These are phyloP conservation scores for Macropus fuliginosus DNA, from an alignment of 2,797 vertebrate species.

Conservation along the genomic window DNA sequence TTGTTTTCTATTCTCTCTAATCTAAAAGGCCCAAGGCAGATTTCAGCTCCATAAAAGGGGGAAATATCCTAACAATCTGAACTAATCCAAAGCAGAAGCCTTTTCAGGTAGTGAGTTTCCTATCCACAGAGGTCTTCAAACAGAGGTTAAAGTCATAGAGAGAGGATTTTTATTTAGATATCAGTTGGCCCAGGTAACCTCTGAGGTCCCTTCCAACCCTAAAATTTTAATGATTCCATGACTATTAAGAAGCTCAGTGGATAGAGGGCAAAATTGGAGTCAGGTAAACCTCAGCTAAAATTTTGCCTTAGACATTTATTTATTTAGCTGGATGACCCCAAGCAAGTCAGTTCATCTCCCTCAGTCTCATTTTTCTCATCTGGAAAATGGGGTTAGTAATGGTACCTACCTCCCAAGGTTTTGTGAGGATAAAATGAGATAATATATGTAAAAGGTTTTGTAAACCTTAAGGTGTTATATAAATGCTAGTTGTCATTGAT, in stretches of 20 bases:
- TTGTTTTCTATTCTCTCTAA: conserved; percentile 65
- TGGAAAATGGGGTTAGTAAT: neutral
- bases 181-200: neutral
- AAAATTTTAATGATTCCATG: neutral
- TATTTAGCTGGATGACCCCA: neutral
- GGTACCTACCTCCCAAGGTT: neutral
- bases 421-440: neutral
- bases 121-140: neutral
- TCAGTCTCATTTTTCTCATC: neutral
- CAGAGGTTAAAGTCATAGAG: neutral
- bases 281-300: neutral
- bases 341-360: neutral
- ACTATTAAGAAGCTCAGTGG: neutral
- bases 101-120: neutral
- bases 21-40: conserved; percentile 68
- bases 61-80: neutral
- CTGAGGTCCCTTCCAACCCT: neutral
- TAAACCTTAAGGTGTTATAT: neutral
- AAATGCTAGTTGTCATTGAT: neutral
- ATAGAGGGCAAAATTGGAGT: neutral
- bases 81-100: neutral
- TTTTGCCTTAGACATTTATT: neutral
- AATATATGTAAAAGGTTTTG: neutral
- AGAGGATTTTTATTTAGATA: neutral
- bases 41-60: conserved; percentile 10